Percentiles rank a stretch among this genome's conserved stretches.
These are phyloP conservation scores for Sparus aurata DNA, from an alignment of 2,797 vertebrate species.

Conservation along the genomic window DNA sequence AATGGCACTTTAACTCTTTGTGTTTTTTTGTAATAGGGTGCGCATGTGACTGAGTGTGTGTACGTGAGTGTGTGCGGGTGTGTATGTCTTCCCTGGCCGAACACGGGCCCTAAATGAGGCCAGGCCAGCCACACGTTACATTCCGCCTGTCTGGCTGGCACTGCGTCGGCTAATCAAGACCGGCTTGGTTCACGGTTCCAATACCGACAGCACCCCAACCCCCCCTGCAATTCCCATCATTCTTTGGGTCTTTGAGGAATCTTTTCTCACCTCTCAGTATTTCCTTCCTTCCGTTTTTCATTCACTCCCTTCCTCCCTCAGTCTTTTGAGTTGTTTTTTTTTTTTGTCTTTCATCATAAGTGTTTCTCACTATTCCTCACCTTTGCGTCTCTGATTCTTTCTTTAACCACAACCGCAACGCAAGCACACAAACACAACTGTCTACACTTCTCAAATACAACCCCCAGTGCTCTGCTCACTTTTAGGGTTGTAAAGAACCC, in stretches of 20 bases:
- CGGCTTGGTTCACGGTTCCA: constrained; percentile 71
- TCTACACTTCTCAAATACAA: constrained; percentile 18
- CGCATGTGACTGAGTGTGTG: constrained; percentile 54
- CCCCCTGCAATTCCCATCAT: constrained; percentile 55
- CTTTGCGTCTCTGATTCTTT: constrained; percentile 34
- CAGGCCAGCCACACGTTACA: constrained; percentile 82
- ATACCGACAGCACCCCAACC: constrained; percentile 23
- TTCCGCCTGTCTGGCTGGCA: constrained; percentile 82
- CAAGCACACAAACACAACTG: constrained; percentile 7
- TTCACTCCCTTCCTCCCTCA: constrained; percentile 22
- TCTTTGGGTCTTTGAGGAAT: constrained; percentile 61
- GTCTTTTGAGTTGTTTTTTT: constrained; percentile 7
- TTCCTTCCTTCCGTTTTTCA: constrained; percentile 62
- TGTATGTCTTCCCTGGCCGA: constrained; percentile 54
- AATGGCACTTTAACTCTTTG: constrained; percentile 84
- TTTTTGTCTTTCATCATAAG: background rate
- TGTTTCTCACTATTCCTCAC: constrained; percentile 27
- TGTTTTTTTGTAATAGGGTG: constrained; percentile 66
- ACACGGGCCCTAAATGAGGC: constrained; percentile 79
- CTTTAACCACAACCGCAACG: constrained; percentile 14
- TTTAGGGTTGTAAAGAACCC: constrained; percentile 51
- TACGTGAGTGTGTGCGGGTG: constrained; percentile 31
- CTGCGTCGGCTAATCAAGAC: constrained; percentile 78
- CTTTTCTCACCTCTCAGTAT: constrained; percentile 62
- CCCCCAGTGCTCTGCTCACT: constrained; percentile 20